Conservation (phyloP, 2,113 vertebrate genomes). For the Kryptolebias marmoratus region DNA sequence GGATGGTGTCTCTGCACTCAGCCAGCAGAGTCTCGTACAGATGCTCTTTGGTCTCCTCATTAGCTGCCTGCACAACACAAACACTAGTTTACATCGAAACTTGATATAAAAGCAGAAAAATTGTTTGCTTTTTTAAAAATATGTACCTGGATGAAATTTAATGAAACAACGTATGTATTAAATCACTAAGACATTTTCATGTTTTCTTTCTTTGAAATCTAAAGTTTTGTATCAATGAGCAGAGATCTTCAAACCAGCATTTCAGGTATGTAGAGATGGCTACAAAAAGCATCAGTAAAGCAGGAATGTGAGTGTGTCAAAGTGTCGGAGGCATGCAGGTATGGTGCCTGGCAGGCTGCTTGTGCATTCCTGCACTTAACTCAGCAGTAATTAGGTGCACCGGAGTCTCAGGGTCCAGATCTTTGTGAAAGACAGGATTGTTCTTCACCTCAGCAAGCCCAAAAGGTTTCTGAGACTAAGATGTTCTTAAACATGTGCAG, state of each 20-base stretch:
- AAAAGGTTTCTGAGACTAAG: too few relatives aligned
- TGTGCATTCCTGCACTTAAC: conserved; percentile 47
- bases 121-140: too few relatives aligned
- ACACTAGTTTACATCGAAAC: background rate
- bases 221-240: background rate
- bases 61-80: conserved; percentile 83
- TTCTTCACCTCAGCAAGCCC: conserved; percentile 9
- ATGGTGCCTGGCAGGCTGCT: conserved; percentile 51
- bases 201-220: background rate
- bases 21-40: conserved; percentile 95
- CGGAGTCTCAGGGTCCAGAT: conserved; percentile 40
- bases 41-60: conserved; percentile 95
- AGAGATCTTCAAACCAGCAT: too few relatives aligned
- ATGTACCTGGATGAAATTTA: too few relatives aligned
- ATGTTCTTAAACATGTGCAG: too few relatives aligned
- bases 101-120: too few relatives aligned
- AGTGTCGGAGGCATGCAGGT: conserved; percentile 23
- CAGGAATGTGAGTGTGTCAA: conserved; percentile 21
- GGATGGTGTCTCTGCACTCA: conserved; percentile 97
- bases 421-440: conserved; percentile 35
- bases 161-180: background rate
- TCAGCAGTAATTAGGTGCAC: conserved; percentile 22
- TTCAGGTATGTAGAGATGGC: background rate
- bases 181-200: too few relatives aligned
- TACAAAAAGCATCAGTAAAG: conserved; percentile 23